Evolutionary conservation across 1,140 invertebrate genomes (phyloP).

Genomic region (Triops cancriformis): DNA sequence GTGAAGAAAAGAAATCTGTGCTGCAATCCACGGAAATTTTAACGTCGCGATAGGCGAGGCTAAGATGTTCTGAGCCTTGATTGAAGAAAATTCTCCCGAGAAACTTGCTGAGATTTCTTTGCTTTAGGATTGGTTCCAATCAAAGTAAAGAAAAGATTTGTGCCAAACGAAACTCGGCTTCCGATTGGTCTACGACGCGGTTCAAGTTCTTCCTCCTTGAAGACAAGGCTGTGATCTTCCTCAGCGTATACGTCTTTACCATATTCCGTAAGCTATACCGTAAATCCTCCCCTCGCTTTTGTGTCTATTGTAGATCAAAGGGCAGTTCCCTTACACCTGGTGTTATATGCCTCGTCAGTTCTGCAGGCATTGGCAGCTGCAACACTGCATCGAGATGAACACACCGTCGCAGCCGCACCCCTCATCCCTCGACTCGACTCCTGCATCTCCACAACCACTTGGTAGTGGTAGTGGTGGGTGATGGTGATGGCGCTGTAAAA

Average conservation of each 20-base stretch:
- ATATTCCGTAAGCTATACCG: neutral
- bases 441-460: neutral
- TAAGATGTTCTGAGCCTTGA: neutral
- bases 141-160: neutral
- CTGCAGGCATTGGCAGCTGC: constrained; percentile 11
- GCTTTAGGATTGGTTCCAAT: neutral
- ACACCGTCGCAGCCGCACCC: constrained; percentile 7
- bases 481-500: neutral
- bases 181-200: neutral
- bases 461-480: constrained; percentile 7
- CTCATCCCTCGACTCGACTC: neutral
- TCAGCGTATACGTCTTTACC: neutral
- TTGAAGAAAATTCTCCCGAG: neutral
- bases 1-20: neutral
- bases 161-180: neutral
- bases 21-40: neutral
- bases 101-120: neutral
- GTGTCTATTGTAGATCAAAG: neutral
- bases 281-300: neutral
- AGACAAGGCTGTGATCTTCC: neutral
- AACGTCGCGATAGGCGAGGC: neutral
- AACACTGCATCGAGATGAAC: constrained; percentile 13
- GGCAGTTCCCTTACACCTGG: constrained; percentile 3
- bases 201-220: constrained; percentile 11
- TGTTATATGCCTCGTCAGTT: constrained; percentile 9